Evolutionary conservation across 2,797 vertebrate species (phyloP).

Genomic region (Sebastolobus altivelis): DNA sequence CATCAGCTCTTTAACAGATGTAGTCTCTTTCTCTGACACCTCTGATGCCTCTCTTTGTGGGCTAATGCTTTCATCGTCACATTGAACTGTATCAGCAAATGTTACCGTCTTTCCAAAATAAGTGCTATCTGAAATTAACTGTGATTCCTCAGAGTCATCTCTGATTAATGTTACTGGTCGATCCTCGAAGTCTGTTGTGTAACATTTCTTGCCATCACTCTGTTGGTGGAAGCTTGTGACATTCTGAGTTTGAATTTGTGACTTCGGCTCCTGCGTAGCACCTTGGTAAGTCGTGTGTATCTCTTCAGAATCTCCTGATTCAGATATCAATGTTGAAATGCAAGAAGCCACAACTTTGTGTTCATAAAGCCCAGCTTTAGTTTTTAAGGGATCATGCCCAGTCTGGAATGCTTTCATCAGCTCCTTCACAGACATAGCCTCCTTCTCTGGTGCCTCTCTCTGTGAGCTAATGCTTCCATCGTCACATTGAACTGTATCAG

Average conservation of each 20-base stretch:
- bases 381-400: constrained; percentile 90
- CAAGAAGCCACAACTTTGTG: constrained; percentile 76
- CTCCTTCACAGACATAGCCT: constrained; percentile 91
- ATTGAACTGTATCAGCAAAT: constrained; percentile 17
- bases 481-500: constrained; percentile 29
- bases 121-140: constrained; percentile 22
- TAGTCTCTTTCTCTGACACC: constrained; percentile 81
- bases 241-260: constrained; percentile 24
- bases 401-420: constrained; percentile 93
- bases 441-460: constrained; percentile 63
- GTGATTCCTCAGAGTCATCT: constrained; percentile 45
- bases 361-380: constrained; percentile 88
- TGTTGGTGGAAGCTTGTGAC: constrained; percentile 9
- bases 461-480: constrained; percentile 1
- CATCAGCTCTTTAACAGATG: constrained; percentile 92
- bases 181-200: constrained; percentile 24
- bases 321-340: constrained; percentile 43
- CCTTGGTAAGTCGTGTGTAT: constrained; percentile 4
- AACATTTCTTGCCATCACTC: constrained; percentile 5
- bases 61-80: constrained; percentile 9
- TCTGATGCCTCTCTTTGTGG: background rate
- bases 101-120: constrained; percentile 36
- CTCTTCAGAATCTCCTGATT: constrained; percentile 45
- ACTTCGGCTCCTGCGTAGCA: constrained; percentile 13
- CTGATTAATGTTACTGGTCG: background rate